Base-by-base conservation (phyloP, 2,888 invertebrate genomes). In the Trachelus troglodyta region DNA sequence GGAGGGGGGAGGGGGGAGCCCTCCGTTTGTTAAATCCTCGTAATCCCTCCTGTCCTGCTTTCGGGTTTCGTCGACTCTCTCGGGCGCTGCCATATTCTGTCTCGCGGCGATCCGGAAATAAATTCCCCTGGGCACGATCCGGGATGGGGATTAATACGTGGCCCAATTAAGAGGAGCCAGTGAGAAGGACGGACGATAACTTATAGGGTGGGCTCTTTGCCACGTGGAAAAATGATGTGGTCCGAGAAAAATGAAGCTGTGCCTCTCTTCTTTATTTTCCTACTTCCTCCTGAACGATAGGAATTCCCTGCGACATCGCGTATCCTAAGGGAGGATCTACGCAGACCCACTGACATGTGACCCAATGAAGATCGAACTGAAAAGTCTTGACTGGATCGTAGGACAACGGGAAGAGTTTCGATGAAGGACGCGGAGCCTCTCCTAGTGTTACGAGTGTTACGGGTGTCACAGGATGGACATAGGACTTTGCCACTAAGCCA, bases 1-100 rank as follows among this genome's bases (percentile, higher is more conserved):
- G 81, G 82, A 40, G 37, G 37, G 12, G 12, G 37, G 12, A 33
- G 12, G 12, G 12, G 35, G 40, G 37, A 15, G 40, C 40, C 6
- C 40, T 79, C 81, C 81, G 83, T 83, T 81, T 79, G 82, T 81
- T 85, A 85, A 84, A 82, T 82, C 86, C 82, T 75, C 78, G 82
- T 87, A 85, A 85, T 85, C 86, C 84, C 68, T 68, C 76, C 75
- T 81, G 85, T 81, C 83, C 81, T 35, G 69, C n/a, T 40, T 40
- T 40, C 15, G 40, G 40, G 15, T 40, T 15, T 6, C 15, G 15
- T 15, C 40, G 15, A 15, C 4, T 15, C 40, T 40, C 40, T 40
- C 40, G 12, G 4, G 40, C 15, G 40, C 40, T 15, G 15, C 40
- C 40, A 40, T 40, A 40, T 40, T 40, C 40, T 40, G 15, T 1